phyloP scores from a whole-genome alignment of 2,797 vertebrate species.

The Okamejei kenojei region DNA sequence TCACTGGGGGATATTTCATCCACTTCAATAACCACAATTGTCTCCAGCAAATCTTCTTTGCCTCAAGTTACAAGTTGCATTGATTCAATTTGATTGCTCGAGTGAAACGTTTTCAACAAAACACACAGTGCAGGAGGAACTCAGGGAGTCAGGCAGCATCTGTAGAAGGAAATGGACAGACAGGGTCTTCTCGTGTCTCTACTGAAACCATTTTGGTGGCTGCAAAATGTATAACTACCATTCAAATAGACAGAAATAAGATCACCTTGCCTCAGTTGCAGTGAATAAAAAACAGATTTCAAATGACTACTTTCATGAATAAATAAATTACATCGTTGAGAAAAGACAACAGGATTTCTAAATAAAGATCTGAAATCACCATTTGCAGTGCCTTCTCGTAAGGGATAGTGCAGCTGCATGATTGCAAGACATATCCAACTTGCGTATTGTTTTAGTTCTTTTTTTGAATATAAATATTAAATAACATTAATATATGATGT shows the following conservation, averaged over 20 bases:
- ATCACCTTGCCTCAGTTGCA: not conserved
- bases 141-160: no score
- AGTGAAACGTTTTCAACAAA: no score
- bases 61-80: not conserved
- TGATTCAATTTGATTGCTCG: no score
- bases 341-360: not conserved
- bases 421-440: not conserved
- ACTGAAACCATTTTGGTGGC: not conserved
- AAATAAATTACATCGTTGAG: not conserved
- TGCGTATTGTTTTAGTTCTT: not conserved
- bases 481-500: not conserved
- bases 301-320: not conserved
- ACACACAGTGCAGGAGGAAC: no score
- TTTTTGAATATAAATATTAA: not conserved
- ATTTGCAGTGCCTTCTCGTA: not conserved
- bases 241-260: not conserved
- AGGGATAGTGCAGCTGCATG: not conserved
- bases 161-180: no score
- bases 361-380: not conserved
- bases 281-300: not conserved
- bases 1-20: not conserved
- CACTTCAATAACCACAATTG: not conserved
- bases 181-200: no score
- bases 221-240: not conserved
- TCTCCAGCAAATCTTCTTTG: not conserved